A percentile compares a stretch with the other conserved stretches of the same genome.
Conservation (phyloP, 1,140 invertebrate genomes). For the Platorchestia sp. region DNA sequence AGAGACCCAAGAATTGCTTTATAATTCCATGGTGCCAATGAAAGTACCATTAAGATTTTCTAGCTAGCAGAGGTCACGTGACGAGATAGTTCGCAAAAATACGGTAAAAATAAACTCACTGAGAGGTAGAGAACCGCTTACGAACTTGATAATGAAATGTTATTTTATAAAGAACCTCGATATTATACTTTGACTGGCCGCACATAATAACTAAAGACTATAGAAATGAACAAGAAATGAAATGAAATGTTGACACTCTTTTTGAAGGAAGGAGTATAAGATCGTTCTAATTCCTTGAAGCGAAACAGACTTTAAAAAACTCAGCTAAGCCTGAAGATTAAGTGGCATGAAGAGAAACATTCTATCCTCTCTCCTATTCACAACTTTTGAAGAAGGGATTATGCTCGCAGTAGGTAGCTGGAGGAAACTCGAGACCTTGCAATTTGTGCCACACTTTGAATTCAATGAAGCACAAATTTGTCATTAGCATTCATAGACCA, state of each 20-base stretch:
- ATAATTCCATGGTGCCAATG: too few relatives aligned
- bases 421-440: not conserved
- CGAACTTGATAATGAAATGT: not conserved
- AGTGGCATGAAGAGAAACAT: not conserved
- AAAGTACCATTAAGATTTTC: too few relatives aligned
- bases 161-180: not conserved
- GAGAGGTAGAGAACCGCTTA: not conserved
- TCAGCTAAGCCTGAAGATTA: not conserved
- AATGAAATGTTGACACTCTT: not conserved
- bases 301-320: not conserved
- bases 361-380: not conserved
- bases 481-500: slow-evolving; percentile 17
- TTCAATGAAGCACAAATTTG: slow-evolving; percentile 25
- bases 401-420: not conserved
- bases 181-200: too few relatives aligned
- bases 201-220: too few relatives aligned
- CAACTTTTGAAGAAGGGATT: slow-evolving; percentile 9
- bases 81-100: too few relatives aligned
- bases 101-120: not conserved
- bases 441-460: not conserved
- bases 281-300: not conserved
- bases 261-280: not conserved
- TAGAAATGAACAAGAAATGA: not conserved
- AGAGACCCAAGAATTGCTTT: too few relatives aligned
- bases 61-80: too few relatives aligned